Evolutionary conservation across 2,888 invertebrate species (phyloP).

Genomic region (Heliconius hortense): DNA sequence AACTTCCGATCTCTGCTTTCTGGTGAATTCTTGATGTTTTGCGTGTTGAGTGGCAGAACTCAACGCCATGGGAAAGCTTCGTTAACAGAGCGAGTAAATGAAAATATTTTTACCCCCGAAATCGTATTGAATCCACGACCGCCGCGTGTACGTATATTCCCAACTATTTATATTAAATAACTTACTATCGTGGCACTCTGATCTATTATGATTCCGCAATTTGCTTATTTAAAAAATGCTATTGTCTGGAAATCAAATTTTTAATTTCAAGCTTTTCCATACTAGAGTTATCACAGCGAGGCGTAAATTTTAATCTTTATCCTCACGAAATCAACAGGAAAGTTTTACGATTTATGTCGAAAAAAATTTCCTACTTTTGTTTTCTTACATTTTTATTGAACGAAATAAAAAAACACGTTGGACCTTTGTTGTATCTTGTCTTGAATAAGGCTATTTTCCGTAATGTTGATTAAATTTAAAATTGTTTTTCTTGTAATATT

Average conservation of each 20-base stretch:
- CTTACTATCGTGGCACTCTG: not conserved
- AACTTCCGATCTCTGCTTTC: too few species aligned
- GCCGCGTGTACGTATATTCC: too few species aligned
- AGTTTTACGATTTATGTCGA: conserved; percentile 44
- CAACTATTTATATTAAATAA: too few species aligned
- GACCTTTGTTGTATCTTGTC: conserved; percentile 38
- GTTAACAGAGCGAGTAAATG: too few species aligned
- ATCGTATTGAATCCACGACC: too few species aligned
- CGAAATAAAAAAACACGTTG: conserved; percentile 42
- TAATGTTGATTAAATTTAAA: conserved; percentile 36
- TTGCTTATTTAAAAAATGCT: conserved; percentile 4
- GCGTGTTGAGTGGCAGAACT: too few species aligned
- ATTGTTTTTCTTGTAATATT: conserved; percentile 6
- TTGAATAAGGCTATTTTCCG: conserved; percentile 26
- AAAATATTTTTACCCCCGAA: too few species aligned
- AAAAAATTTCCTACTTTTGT: conserved; percentile 37
- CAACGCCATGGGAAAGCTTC: too few species aligned
- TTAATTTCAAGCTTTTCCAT: conserved; percentile 17
- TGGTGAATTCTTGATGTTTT: too few species aligned
- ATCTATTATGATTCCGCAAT: conserved; percentile 2
- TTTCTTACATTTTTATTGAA: conserved; percentile 42
- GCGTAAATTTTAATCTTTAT: conserved; percentile 41
- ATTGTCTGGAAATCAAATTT: conserved; percentile 12
- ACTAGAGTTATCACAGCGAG: conserved; percentile 24
- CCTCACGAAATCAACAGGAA: conserved; percentile 44